Base-by-base conservation (phyloP, 2,113 vertebrate genomes). In the Cettia cetti region DNA sequence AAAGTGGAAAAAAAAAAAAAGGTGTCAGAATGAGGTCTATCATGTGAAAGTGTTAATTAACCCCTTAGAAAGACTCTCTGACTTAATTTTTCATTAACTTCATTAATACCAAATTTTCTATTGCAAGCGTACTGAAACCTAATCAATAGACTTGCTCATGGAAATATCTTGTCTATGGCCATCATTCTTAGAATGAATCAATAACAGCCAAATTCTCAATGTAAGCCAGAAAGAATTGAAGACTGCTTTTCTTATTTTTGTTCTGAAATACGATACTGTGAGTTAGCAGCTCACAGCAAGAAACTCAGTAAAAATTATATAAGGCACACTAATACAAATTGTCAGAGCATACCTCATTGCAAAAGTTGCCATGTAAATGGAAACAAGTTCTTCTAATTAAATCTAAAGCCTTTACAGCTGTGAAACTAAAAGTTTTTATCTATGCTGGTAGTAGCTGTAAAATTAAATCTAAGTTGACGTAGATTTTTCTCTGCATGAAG, bases 331-430 rank as follows among this genome's bases (percentile, higher is more conserved):
- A 94, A 97, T 97, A 96, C 70, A 97, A 97, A 95, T 97, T 95
- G 90, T 94, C 63, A 89, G 69, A 96, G 72, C 71, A 82, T 90
- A 95, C 79, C 94, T 97, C 84, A 22, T 5, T 86, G 88, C 64
- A 86, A 86, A 98, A 97, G 88, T 94, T 95, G 76, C 87, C 75
- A 4, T 83, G 83, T 87, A 96, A 96, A 97, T 72, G 89, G 77
- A 98, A 97, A 96, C 77, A 92, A 93, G 87, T 97, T 96, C 86
- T 42, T 95, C 96, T 97, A 98, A 98, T 98, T 97, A 98, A 97
- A 97, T 97, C 88, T 95, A 95, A 98, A 96, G 92, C 89, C 77
- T 97, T 94, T 97, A 96, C 81, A 97, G 90, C 94, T 97, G 90
- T 94, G 94, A 97, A 97, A 92, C 83, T 89, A 92, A 97, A 95